phyloP scores from a whole-genome alignment of 1,140 invertebrate species.

The Habropoda laboriosa region DNA sequence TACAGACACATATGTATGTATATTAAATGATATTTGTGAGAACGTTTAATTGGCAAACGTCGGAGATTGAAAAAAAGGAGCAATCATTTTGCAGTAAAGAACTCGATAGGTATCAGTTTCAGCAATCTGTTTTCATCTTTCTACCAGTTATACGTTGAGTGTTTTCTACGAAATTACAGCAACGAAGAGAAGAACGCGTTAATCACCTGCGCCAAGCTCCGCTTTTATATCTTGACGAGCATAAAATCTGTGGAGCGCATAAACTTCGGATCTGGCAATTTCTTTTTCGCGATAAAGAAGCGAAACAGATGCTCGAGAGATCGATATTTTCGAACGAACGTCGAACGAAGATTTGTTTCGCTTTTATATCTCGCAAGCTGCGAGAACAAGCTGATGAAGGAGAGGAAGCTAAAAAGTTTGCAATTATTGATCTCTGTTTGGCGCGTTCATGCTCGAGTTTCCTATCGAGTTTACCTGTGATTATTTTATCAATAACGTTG shows the following conservation, averaged over 20 bases:
- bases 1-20: not conserved
- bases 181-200: slow-evolving; percentile 13
- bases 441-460: not conserved
- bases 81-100: not conserved
- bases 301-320: slow-evolving; percentile 1
- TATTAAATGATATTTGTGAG: not conserved
- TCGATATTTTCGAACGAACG: not conserved
- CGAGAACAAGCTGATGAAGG: slow-evolving; percentile 6
- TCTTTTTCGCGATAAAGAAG: not conserved
- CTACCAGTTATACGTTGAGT: not conserved
- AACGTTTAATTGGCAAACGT: no score
- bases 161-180: not conserved
- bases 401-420: slow-evolving; percentile 2
- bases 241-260: not conserved
- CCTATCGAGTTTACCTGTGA: not conserved
- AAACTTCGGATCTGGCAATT: slow-evolving; percentile 26
- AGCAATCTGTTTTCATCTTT: not conserved
- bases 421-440: slow-evolving; percentile 7
- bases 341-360: slow-evolving; percentile 34
- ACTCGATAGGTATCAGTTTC: not conserved
- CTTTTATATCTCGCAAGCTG: slow-evolving; percentile 9
- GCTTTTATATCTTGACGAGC: not conserved
- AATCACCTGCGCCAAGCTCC: not conserved
- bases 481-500: not conserved
- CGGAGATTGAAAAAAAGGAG: no score